Percentiles rank a stretch among this genome's conserved stretches.
phyloP scores from a whole-genome alignment of 1,140 invertebrate species.

The Asbolus verrucosus region DNA sequence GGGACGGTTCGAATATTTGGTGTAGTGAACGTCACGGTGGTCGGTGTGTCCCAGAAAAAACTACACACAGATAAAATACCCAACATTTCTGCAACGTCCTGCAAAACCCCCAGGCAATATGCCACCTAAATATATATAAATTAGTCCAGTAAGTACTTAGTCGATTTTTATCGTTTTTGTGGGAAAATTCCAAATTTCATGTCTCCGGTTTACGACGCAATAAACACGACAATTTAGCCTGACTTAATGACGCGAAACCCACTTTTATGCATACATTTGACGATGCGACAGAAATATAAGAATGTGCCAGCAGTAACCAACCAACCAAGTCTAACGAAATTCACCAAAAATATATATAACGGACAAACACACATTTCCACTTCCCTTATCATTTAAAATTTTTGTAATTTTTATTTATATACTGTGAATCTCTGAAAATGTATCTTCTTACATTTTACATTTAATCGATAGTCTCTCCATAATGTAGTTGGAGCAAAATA shows the following conservation, averaged over 20 bases:
- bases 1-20: conserved; percentile 37
- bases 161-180: conserved; percentile 23
- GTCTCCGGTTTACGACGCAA: conserved; percentile 13
- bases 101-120: conserved; percentile 17
- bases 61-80: conserved; percentile 33
- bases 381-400: no score
- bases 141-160: no score
- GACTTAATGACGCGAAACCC: conserved; percentile 28
- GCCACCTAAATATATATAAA: conserved; percentile 28
- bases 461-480: no score
- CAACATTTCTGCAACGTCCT: conserved; percentile 14
- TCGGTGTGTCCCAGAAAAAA: conserved; percentile 40
- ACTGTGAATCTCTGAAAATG: no score
- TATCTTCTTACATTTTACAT: no score
- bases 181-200: conserved; percentile 35
- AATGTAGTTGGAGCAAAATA: no score
- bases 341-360: no score
- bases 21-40: conserved; percentile 42
- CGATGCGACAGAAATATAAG: no score
- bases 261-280: conserved; percentile 14
- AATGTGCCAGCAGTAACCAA: no score
- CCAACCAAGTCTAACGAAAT: no score
- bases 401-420: no score
- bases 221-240: conserved; percentile 23
- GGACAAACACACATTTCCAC: no score